Evolutionary conservation across 2,797 vertebrate genomes (phyloP).

Genomic region (Xenopus petersii): DNA sequence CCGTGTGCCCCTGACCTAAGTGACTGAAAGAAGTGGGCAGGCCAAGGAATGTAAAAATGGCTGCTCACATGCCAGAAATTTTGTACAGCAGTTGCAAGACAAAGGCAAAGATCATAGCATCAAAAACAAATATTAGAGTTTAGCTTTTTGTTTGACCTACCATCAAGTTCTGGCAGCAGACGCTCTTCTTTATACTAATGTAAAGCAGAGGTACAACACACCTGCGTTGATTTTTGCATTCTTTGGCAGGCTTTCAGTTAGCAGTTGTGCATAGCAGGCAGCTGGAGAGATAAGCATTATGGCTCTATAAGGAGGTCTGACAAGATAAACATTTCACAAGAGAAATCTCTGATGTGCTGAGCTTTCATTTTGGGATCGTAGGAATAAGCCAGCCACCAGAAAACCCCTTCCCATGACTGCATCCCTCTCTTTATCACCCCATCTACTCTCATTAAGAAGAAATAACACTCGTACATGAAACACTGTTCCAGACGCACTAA

Average conservation of each 20-base stretch:
- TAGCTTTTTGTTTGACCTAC: no score
- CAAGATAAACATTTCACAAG: neutral
- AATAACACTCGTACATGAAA: neutral
- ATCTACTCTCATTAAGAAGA: neutral
- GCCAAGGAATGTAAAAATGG: no score
- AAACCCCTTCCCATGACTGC: neutral
- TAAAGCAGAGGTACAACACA: no score
- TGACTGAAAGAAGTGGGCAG: no score
- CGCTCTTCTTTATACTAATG: no score
- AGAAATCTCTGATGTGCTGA: neutral
- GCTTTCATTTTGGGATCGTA: neutral
- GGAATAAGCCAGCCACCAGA: neutral
- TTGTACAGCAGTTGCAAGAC: no score
- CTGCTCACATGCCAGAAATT: no score
- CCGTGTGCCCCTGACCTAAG: no score
- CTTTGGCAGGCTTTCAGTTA: neutral
- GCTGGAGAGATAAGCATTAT: slow-evolving; percentile 8
- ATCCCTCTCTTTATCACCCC: neutral
- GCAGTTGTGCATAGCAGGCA: slow-evolving; percentile 1
- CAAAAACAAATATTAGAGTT: no score
- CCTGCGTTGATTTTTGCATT: neutral
- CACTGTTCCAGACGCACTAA: neutral
- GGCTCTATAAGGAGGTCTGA: neutral
- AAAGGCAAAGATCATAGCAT: no score
- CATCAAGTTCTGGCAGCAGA: no score